Percentiles rank a stretch among this genome's conserved stretches.
phyloP scores from a whole-genome alignment of 1,140 invertebrate species.

The Carposina sasakii region DNA sequence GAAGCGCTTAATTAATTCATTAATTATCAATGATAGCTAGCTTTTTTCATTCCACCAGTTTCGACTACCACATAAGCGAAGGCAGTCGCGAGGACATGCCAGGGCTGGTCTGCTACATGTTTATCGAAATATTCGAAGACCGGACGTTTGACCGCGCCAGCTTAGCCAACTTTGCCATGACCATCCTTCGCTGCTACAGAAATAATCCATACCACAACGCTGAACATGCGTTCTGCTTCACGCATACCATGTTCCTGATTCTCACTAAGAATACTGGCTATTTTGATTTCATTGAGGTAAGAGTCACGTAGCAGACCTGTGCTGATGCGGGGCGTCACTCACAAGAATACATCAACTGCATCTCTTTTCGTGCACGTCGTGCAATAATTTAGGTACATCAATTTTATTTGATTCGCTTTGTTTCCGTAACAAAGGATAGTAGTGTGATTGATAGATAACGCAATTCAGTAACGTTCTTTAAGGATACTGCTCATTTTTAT shows the following conservation, averaged over 20 bases:
- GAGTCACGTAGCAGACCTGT: too few species aligned
- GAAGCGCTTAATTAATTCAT: too few species aligned
- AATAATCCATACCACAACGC: conserved; percentile 75
- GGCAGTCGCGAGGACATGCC: conserved; percentile 62
- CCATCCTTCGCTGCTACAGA: conserved; percentile 67
- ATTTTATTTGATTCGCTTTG: too few species aligned
- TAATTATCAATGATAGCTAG: too few species aligned
- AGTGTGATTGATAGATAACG: too few species aligned
- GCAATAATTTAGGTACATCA: too few species aligned
- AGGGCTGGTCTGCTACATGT: conserved; percentile 67
- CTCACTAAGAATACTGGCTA: conserved; percentile 59
- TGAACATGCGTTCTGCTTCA: conserved; percentile 74
- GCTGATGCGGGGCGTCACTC: too few species aligned
- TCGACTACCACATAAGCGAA: conserved; percentile 70
- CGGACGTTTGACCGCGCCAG: conserved; percentile 39
- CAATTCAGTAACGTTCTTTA: too few species aligned
- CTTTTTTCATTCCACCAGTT: conserved; percentile 48
- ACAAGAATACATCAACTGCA: too few species aligned
- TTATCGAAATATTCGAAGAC: conserved; percentile 56
- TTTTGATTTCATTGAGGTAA: conserved; percentile 70
- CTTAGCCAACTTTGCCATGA: conserved; percentile 63
- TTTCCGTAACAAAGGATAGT: too few species aligned
- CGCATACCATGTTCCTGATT: conserved; percentile 74
- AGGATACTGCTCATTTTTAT: too few species aligned
- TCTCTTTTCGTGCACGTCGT: too few species aligned